Evolutionary conservation across 2,797 vertebrate species (phyloP).

Genomic region (Acropternis orthonyx): DNA sequence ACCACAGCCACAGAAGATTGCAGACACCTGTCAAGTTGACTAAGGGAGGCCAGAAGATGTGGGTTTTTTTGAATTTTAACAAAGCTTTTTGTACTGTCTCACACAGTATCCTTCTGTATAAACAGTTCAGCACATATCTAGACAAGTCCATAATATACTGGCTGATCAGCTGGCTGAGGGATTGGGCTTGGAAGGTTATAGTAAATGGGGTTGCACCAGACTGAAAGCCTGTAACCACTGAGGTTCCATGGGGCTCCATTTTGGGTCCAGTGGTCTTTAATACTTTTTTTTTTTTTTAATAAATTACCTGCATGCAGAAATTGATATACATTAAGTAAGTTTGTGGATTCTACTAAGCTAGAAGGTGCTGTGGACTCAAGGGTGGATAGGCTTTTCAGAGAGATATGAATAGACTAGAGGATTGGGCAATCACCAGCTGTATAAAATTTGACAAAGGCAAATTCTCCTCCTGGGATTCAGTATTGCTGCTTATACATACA

Average conservation of each 20-base stretch:
- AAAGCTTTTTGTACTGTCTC: neutral
- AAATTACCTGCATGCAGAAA: neutral
- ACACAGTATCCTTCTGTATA: neutral
- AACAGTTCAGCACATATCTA: neutral
- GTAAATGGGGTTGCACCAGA: neutral
- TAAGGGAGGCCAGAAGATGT: neutral
- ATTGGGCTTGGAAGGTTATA: fast-evolving
- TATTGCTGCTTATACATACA: neutral
- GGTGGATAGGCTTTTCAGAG: neutral
- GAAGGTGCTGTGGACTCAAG: neutral
- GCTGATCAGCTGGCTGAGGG: fast-evolving
- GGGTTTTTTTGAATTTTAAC: fast-evolving
- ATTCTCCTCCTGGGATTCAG: neutral
- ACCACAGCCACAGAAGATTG: neutral
- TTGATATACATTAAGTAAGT: neutral
- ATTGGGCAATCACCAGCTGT: fast-evolving
- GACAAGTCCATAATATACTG: neutral
- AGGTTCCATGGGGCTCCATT: neutral
- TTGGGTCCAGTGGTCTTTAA: neutral
- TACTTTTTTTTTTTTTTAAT: neutral
- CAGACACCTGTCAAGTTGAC: neutral
- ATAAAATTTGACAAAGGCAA: neutral
- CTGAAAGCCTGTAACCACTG: no score
- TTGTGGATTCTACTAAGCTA: neutral
- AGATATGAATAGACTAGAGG: neutral